Evolutionary conservation across 2,888 invertebrate species (phyloP).

Genomic region (Nineta flava): DNA sequence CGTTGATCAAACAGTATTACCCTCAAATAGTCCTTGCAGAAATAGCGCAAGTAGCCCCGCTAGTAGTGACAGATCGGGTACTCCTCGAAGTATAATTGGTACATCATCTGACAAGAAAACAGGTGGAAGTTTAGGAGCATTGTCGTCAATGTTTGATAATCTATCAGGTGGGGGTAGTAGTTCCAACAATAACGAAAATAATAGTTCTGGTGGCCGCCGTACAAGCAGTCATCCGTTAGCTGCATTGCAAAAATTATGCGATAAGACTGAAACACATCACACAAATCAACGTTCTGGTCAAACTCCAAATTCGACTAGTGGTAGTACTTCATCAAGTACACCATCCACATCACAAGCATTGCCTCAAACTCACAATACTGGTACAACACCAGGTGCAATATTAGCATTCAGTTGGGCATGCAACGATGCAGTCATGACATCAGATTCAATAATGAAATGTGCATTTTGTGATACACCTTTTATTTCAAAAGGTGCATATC

Average conservation of each 20-base stretch:
- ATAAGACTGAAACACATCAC: slow-evolving; percentile 76
- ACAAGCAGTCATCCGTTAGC: slow-evolving; percentile 80
- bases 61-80: slow-evolving; percentile 60
- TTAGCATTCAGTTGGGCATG: slow-evolving; percentile 90
- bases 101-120: slow-evolving; percentile 37
- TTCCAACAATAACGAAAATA: slow-evolving; percentile 15
- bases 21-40: slow-evolving; percentile 41
- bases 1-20: slow-evolving; percentile 22
- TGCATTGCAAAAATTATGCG: slow-evolving; percentile 87
- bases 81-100: slow-evolving; percentile 49
- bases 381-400: slow-evolving; percentile 64
- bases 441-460: slow-evolving; percentile 83
- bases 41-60: slow-evolving; percentile 52
- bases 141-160: slow-evolving; percentile 83
- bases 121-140: slow-evolving; percentile 57
- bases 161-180: slow-evolving; percentile 41
- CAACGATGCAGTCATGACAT: slow-evolving; percentile 76
- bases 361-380: slow-evolving; percentile 21
- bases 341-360: slow-evolving; percentile 22
- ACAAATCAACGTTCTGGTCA: slow-evolving; percentile 24
- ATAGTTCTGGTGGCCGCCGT: slow-evolving; percentile 38
- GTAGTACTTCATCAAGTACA: slow-evolving; percentile 16
- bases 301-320: slow-evolving; percentile 25
- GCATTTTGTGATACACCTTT: slow-evolving; percentile 92
- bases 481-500: slow-evolving; percentile 90